A percentile compares a stretch with the other conserved stretches of the same genome.
Evolutionary conservation across 2,797 vertebrate genomes (phyloP).

Genomic region (Sebastes glaucus): DNA sequence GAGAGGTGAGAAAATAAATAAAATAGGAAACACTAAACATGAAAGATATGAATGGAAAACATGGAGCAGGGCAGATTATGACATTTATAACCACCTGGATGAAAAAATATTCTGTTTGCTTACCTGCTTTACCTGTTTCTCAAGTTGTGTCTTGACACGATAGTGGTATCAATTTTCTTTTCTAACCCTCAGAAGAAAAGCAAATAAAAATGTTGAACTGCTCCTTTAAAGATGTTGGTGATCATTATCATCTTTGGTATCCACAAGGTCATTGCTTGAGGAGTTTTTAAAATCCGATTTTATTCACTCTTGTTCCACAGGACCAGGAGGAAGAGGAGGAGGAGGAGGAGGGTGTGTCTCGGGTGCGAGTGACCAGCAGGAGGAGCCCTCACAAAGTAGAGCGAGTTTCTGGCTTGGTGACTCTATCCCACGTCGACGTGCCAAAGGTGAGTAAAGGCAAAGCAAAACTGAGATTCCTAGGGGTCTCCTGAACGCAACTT

Average conservation of each 20-base stretch:
- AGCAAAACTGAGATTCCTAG: neutral
- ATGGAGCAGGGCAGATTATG: too few species aligned
- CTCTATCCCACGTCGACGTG: slow-evolving; percentile 74
- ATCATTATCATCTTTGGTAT: neutral
- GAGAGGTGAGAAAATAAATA: too few species aligned
- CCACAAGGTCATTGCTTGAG: neutral
- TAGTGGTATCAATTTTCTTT: neutral
- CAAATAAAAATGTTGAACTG: neutral
- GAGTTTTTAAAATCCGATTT: neutral
- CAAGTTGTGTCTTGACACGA: neutral
- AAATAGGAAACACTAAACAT: too few species aligned
- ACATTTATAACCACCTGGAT: neutral
- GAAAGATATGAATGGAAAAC: too few species aligned
- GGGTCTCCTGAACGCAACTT: neutral
- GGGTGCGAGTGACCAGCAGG: slow-evolving; percentile 86
- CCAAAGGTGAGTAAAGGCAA: slow-evolving; percentile 83
- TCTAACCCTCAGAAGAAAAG: neutral
- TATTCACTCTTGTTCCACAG: slow-evolving; percentile 19
- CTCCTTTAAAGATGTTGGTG: neutral
- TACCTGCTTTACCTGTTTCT: neutral
- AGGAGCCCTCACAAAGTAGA: slow-evolving; percentile 84
- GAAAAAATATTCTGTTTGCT: neutral
- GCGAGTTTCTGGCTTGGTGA: slow-evolving; percentile 84
- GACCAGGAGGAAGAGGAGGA: slow-evolving; percentile 55
- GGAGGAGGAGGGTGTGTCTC: slow-evolving; percentile 75